These are phyloP conservation scores for Triplophysa rosa DNA, from an alignment of 2,113 vertebrate species.

Conservation along the genomic window DNA sequence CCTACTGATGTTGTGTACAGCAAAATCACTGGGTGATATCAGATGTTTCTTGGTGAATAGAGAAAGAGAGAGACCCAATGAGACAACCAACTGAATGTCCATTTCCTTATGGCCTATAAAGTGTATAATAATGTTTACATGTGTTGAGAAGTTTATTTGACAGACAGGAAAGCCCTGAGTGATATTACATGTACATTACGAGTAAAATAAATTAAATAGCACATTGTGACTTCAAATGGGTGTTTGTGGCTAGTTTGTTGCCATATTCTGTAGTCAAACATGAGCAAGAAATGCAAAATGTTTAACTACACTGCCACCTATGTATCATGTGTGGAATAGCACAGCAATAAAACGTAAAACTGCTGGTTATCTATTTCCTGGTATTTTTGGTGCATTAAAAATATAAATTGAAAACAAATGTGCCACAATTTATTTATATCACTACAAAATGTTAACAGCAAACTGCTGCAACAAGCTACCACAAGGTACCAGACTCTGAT, in stretches of 20 bases:
- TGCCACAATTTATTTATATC: background rate
- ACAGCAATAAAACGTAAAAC: background rate
- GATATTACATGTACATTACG: background rate
- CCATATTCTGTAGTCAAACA: background rate
- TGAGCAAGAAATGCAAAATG: background rate
- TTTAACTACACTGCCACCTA: conserved; percentile 45
- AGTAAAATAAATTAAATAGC: background rate
- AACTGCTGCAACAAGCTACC: too few relatives aligned
- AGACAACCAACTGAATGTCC: too few relatives aligned
- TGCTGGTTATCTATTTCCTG: background rate
- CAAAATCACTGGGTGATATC: background rate
- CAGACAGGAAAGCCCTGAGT: too few relatives aligned
- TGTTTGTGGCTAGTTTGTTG: background rate
- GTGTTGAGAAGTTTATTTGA: too few relatives aligned
- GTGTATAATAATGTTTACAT: too few relatives aligned
- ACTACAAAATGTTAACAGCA: too few relatives aligned
- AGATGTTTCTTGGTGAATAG: background rate
- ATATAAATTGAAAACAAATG: background rate
- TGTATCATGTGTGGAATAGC: conserved; percentile 4
- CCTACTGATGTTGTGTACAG: background rate
- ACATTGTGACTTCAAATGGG: background rate
- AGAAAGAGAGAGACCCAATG: background rate
- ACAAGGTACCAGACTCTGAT: too few relatives aligned
- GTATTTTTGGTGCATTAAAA: background rate
- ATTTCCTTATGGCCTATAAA: too few relatives aligned